Evolutionary conservation across 2,113 vertebrate species (phyloP), one percentile per base, ranked within the genome.

Genomic region (Cromileptes altivelis): DNA sequence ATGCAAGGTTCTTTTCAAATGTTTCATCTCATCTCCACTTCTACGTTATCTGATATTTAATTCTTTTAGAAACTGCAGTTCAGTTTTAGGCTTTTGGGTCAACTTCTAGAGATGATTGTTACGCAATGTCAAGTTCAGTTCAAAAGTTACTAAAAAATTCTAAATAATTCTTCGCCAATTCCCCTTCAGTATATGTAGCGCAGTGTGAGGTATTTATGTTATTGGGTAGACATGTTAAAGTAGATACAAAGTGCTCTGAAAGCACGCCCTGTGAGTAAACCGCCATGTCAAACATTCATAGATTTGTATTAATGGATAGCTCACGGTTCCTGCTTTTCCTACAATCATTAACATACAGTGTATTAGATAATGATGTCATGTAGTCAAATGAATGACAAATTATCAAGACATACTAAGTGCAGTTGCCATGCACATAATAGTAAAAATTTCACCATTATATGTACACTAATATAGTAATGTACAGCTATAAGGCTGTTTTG

Each of bases 271-370:
- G 19, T 84, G 14, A 84, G 72, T 65, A 80, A 80, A 88, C 84
- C 76, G 23, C 23, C 23, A 17, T 15, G 82, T 85, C 65, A 78
- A 83, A 87, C 84, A 87, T 91, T 89, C 49, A 81, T 63, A 9
- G 60, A 75, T 57, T 70, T 30, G 18, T 53, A n/a, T 85, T 67
- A 88, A 81, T 90, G 57, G n/a, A 49, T 60, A 82, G 77, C 79
- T 81, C 27, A 27, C n/a, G 62, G 52, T 73, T 63, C 15, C 65
- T 0, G 4, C 47, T 49, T 74, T 52, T 87, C 64, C n/a, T 64
- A 8, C 72, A 86, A 86, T 89, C 61, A 88, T 90, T 89, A 86
- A 89, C 87, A 27, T 33, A 30, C 11, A 69, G 18, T 13, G 58
- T 60, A 71, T 78, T 21, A 55, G 30, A 70, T 73, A 80, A 68